Percentiles rank a stretch among this genome's conserved stretches.
Conservation (phyloP, 2,113 vertebrate species). For the Gallinago jamesoni region DNA sequence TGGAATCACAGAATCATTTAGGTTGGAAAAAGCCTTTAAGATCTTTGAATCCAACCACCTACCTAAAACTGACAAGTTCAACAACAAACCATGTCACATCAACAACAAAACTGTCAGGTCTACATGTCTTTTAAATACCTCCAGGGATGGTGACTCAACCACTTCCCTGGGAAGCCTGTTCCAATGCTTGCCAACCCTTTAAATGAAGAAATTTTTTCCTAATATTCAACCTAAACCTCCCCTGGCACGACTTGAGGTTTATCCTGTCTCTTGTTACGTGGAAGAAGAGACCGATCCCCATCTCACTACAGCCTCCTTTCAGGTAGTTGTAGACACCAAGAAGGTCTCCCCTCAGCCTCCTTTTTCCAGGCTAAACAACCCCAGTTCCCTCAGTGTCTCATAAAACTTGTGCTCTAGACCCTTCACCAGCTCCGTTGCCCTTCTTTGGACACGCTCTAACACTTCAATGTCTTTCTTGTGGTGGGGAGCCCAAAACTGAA, state of each 20-base stretch:
- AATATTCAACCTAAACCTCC: background rate
- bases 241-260: background rate
- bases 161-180: background rate
- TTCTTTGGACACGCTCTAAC: background rate
- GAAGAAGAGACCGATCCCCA: background rate
- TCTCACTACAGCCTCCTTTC: background rate
- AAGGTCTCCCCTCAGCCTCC: background rate
- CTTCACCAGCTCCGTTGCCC: accelerated
- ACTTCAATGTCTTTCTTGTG: background rate
- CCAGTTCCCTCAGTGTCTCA: background rate
- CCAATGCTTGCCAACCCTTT: too few relatives aligned
- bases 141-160: background rate
- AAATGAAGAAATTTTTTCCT: background rate
- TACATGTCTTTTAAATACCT: background rate
- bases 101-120: accelerated
- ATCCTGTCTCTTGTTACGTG: too few relatives aligned
- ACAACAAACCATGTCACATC: background rate
- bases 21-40: background rate
- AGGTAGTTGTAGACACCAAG: too few relatives aligned
- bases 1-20: background rate
- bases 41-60: background rate
- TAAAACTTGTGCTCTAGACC: background rate
- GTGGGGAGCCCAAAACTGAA: accelerated
- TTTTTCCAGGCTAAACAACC: background rate
- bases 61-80: background rate